Conservation (phyloP, 2,797 vertebrate genomes). For the Bucorvus abyssinicus region DNA sequence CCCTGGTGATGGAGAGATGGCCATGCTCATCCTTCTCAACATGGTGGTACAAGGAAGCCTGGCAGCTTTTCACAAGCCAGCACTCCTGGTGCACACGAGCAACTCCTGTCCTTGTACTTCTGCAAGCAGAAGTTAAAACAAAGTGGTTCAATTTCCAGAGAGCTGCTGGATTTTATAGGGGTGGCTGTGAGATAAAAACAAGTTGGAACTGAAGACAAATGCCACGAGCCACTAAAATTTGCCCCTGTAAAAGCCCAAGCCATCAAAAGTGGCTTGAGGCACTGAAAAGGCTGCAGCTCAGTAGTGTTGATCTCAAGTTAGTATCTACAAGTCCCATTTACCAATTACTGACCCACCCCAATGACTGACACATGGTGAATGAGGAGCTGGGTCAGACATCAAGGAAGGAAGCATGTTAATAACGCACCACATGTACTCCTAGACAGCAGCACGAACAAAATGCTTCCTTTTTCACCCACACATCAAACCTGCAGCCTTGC, state of each 20-base stretch:
- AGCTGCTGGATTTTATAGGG: neutral
- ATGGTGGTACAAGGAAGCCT: neutral
- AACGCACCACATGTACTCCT: neutral
- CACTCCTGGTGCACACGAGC: neutral
- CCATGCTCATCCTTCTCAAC: neutral
- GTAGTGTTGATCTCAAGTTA: neutral
- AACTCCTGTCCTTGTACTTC: neutral
- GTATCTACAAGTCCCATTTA: neutral
- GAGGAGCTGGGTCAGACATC: neutral
- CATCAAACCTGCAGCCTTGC: neutral
- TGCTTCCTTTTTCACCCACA: neutral
- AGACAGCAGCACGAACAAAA: neutral
- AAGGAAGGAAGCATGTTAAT: neutral
- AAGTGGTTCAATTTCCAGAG: neutral
- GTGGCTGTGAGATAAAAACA: neutral
- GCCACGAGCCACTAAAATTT: neutral
- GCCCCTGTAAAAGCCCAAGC: neutral
- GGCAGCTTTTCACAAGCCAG: neutral
- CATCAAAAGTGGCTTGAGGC: neutral
- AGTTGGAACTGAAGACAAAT: neutral
- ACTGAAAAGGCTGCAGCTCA: neutral
- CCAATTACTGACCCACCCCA: neutral
- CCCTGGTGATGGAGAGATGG: neutral
- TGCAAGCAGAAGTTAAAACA: neutral
- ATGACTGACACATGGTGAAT: neutral